Conservation (phyloP, 1,140 invertebrate species). For the Nephila pilipes region DNA sequence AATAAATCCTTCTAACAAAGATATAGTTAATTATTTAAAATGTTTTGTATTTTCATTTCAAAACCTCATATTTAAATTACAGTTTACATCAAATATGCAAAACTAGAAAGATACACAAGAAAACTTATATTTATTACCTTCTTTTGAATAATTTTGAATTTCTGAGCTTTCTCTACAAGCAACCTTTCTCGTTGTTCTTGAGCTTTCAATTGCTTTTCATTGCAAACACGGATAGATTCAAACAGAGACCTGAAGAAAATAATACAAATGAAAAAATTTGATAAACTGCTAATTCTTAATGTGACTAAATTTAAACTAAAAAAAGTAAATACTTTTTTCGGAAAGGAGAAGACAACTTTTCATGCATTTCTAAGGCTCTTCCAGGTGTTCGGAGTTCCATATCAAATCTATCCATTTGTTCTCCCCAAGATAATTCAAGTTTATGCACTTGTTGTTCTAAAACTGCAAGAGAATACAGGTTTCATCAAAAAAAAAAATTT, state of each 20-base stretch:
- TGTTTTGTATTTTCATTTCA: too few relatives aligned
- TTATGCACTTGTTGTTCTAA: conserved; percentile 73
- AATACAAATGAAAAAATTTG: neutral
- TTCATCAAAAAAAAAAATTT: neutral
- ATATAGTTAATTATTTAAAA: too few relatives aligned
- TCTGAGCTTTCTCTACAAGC: conserved; percentile 91
- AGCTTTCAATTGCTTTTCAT: conserved; percentile 89
- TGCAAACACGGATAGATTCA: conserved; percentile 89
- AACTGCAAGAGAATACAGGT: conserved; percentile 12
- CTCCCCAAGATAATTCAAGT: conserved; percentile 88
- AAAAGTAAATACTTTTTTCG: conserved; percentile 86
- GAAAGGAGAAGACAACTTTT: conserved; percentile 95
- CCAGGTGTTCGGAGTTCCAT: conserved; percentile 91
- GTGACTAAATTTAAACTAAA: neutral
- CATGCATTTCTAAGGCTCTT: conserved; percentile 93
- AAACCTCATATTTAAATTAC: too few relatives aligned
- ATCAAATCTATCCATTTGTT: conserved; percentile 85
- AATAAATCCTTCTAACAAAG: too few relatives aligned
- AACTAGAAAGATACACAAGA: too few relatives aligned
- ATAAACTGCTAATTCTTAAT: too few relatives aligned
- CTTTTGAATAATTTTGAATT: conserved; percentile 91
- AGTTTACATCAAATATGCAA: too few relatives aligned
- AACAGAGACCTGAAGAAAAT: conserved; percentile 81
- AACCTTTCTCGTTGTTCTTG: conserved; percentile 86
- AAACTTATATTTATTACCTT: conserved; percentile 83